Percentiles rank a stretch among this genome's conserved stretches.
phyloP scores from a whole-genome alignment of 2,113 vertebrate genomes.

The Patagioenas fasciata region DNA sequence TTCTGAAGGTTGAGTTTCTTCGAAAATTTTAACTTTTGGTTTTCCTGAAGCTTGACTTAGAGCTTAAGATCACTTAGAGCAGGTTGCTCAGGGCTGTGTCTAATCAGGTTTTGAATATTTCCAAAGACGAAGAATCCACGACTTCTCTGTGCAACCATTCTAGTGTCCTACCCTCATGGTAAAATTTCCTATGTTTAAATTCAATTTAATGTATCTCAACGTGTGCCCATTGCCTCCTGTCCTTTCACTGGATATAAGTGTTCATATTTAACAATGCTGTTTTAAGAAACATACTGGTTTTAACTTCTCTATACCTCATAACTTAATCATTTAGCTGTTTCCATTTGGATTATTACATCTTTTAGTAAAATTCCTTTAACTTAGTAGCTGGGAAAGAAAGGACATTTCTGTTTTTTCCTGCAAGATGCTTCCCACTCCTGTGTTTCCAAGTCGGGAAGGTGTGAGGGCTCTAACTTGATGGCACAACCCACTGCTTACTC shows the following conservation, averaged over 20 bases:
- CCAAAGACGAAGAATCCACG: background rate
- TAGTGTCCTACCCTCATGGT: too few species aligned
- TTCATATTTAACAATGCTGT: background rate
- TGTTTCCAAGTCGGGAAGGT: background rate
- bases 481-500: background rate
- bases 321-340: background rate
- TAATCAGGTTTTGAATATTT: background rate
- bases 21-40: background rate
- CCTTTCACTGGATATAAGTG: background rate
- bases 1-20: background rate
- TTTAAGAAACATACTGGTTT: background rate
- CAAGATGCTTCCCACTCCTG: background rate
- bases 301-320: background rate
- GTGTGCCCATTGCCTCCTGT: background rate
- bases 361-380: background rate
- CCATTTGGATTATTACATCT: background rate
- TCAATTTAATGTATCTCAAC: background rate
- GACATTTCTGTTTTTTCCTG: background rate
- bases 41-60: background rate
- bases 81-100: background rate
- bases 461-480: background rate
- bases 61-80: background rate
- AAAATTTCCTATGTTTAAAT: background rate
- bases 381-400: background rate
- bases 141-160: background rate